Evolutionary conservation across 2,797 vertebrate species (phyloP), one percentile per base, ranked within the genome.

Genomic region (Neosilurus hyrtlii): DNA sequence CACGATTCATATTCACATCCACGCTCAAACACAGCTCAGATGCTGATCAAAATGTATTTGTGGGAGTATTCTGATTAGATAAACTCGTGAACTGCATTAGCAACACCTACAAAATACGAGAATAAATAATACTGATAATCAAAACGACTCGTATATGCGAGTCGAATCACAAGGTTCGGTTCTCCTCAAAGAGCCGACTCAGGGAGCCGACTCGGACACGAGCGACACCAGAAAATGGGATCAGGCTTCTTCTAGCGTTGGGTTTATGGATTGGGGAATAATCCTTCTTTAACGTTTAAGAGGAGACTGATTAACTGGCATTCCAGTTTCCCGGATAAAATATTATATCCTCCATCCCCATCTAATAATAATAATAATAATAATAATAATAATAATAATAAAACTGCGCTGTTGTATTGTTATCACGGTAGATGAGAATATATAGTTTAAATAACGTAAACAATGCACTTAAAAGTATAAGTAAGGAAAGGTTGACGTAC

Each of bases 401-500:
- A 3, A 54, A 73, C 10, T 4, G 14, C 9, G 35, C 18, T 22
- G 2, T 12, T 66, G 10, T 0, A 4, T 35, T 26, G 15, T 54
- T 24, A 52, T 30, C 35, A 10, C 0, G 10, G 72, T 35, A 30
- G 49, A 57, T 20, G 71, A 11, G 24, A 11, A 35, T 22, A 7
- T 35, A 1, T 4, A 54, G 18, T 37, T 7, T 35, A 9, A 16
- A 16, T 9, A 24, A 52, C 12, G 22, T 26, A 73, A 35, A 74
- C 26, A 74, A 20, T 12, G 56, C 24, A 1, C 24, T 20, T 74
- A 6, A n/a, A 18, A 73, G 8, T 73, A 8, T 0, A 12, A 15
- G 24, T 9, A 22, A n/a, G n/a, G 1, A 51, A n/a, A 37, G 51
- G 62, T 15, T 51, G 62, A 71, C 91, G 85, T 91, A 97, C 97